phyloP scores from a whole-genome alignment of 1,140 invertebrate genomes.

The Ridgeia piscesae region DNA sequence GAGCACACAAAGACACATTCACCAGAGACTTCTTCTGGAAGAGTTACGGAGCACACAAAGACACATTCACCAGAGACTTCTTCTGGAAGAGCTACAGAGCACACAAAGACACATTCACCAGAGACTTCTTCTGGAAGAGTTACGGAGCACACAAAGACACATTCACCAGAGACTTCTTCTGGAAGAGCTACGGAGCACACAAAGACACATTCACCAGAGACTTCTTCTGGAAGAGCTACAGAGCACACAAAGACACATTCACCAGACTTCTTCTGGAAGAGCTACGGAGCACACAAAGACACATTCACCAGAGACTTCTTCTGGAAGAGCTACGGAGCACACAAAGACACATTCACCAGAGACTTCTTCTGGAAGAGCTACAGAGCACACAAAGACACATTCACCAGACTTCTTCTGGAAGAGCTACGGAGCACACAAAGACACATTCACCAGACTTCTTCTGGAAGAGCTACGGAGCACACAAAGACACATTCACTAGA shows the following conservation, averaged over 20 bases:
- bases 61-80: slow-evolving; percentile 67
- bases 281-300: too few species aligned
- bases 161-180: slow-evolving; percentile 66
- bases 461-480: slow-evolving; percentile 58
- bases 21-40: slow-evolving; percentile 65
- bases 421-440: too few species aligned
- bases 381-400: too few species aligned
- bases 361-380: slow-evolving; percentile 61
- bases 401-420: slow-evolving; percentile 65
- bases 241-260: too few species aligned
- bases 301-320: slow-evolving; percentile 66
- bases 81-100: slow-evolving; percentile 58
- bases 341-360: too few species aligned
- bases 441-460: slow-evolving; percentile 67
- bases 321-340: slow-evolving; percentile 58
- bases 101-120: too few species aligned
- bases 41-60: too few species aligned
- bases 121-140: slow-evolving; percentile 61
- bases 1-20: too few species aligned
- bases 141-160: too few species aligned
- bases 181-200: too few species aligned
- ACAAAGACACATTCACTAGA: too few species aligned
- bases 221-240: slow-evolving; percentile 60
- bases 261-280: slow-evolving; percentile 65
- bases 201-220: slow-evolving; percentile 68